A percentile compares a stretch with the other conserved stretches of the same genome.
Conservation (phyloP, 2,113 vertebrate species). For the Tachysurus vachellii region DNA sequence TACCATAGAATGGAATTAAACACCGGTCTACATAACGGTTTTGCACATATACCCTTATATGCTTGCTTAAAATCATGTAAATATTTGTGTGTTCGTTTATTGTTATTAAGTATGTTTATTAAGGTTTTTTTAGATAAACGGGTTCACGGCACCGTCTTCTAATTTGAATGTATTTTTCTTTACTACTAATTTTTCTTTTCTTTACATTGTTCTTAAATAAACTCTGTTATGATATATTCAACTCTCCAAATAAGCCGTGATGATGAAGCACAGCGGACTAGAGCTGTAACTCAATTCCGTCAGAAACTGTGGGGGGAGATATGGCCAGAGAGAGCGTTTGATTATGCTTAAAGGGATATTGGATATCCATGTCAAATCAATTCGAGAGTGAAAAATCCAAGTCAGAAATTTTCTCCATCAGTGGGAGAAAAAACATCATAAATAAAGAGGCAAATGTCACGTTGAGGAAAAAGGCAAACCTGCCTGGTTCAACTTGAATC, state of each 20-base stretch:
- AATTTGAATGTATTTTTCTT: neutral
- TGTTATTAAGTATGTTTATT: neutral
- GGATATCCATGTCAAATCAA: constrained; percentile 80
- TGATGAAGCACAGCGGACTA: constrained; percentile 58
- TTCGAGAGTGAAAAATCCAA: constrained; percentile 72
- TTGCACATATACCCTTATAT: neutral
- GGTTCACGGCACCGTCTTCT: neutral
- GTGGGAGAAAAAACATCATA: constrained; percentile 68
- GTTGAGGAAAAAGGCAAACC: constrained; percentile 48
- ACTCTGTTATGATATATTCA: constrained; percentile 46
- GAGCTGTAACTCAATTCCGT: constrained; percentile 72
- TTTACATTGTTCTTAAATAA: neutral
- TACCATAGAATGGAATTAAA: neutral
- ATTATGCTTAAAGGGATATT: constrained; percentile 80
- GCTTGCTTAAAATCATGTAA: neutral
- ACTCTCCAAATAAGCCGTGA: constrained; percentile 43
- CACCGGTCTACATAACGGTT: neutral
- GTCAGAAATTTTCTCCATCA: constrained; percentile 71
- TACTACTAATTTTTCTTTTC: neutral
- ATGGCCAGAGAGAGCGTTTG: constrained; percentile 73
- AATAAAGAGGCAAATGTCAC: constrained; percentile 66
- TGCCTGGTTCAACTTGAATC: constrained; percentile 50
- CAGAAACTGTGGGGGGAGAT: constrained; percentile 66
- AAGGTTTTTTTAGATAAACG: neutral
- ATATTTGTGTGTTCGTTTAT: neutral